Percentiles rank a stretch among this genome's conserved stretches.
Evolutionary conservation across 2,888 invertebrate genomes (phyloP).

Genomic region (Acleris holmiana): DNA sequence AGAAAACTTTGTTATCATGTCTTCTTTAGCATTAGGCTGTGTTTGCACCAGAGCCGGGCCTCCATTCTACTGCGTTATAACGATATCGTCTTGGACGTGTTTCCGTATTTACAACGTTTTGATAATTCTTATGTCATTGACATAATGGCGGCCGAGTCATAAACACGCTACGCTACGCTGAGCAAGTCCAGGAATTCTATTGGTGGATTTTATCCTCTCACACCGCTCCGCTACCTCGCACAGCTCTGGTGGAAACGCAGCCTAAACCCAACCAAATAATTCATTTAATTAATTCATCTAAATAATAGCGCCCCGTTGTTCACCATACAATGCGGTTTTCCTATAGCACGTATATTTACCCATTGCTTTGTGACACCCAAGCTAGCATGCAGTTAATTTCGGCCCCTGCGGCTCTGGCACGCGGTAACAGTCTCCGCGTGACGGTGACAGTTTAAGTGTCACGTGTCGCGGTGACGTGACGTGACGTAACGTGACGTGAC

Average conservation of each 20-base stretch:
- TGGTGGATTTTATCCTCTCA: too few relatives aligned
- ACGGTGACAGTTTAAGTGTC: constrained; percentile 49
- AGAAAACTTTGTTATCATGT: neutral
- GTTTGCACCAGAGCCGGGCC: too few relatives aligned
- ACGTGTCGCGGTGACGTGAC: constrained; percentile 44
- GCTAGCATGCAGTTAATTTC: constrained; percentile 73
- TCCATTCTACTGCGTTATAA: too few relatives aligned
- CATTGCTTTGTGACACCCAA: constrained; percentile 59
- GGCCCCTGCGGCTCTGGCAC: constrained; percentile 67
- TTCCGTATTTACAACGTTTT: too few relatives aligned
- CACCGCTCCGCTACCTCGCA: too few relatives aligned
- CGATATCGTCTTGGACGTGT: too few relatives aligned
- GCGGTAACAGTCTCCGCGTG: constrained; percentile 53
- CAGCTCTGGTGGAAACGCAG: too few relatives aligned
- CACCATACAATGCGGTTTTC: constrained; percentile 65
- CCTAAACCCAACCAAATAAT: constrained; percentile 9
- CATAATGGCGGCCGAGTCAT: too few relatives aligned
- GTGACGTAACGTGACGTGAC: constrained; percentile 47
- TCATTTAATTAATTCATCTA: constrained; percentile 49
- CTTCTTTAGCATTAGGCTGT: neutral
- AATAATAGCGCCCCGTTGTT: constrained; percentile 59
- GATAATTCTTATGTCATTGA: too few relatives aligned
- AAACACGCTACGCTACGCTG: too few relatives aligned
- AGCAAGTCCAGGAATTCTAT: too few relatives aligned
- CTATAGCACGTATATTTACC: constrained; percentile 63